These are phyloP conservation scores for Platycercus adscitus DNA, from an alignment of 2,113 vertebrate genomes.

Conservation along the genomic window DNA sequence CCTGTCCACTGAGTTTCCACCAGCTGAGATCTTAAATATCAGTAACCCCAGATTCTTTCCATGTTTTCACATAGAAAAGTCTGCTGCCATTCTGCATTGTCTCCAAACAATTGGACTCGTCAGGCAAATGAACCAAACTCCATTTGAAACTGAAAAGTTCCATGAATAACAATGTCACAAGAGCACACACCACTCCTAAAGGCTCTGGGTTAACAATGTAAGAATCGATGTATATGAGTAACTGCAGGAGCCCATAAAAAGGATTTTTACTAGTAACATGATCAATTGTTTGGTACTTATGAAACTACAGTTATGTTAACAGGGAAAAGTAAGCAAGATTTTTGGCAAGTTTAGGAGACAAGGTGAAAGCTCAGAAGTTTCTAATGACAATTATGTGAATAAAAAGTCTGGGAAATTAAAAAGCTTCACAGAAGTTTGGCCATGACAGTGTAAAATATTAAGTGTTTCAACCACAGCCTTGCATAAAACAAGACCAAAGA, in stretches of 20 bases:
- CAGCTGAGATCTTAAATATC: conserved; percentile 1
- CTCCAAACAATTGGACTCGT: conserved; percentile 30
- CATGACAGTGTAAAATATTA: conserved; percentile 32
- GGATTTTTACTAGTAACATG: not conserved
- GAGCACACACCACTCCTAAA: not conserved
- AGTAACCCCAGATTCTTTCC: conserved; percentile 4
- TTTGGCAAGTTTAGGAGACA: conserved; percentile 42
- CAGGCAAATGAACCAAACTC: conserved; percentile 10
- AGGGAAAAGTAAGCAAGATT: not conserved
- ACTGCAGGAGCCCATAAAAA: not conserved
- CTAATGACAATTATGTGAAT: not conserved
- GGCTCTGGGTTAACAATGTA: not conserved
- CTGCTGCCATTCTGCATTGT: conserved; percentile 35
- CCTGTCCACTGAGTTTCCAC: not conserved
- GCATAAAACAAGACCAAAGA: conserved; percentile 50
- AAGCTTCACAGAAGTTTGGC: conserved; percentile 47
- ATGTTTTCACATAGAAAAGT: conserved; percentile 18
- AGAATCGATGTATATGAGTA: not conserved
- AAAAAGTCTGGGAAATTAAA: conserved; percentile 54
- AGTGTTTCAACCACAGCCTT: conserved; percentile 50
- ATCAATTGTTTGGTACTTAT: conserved; percentile 26
- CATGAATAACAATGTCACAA: conserved; percentile 14
- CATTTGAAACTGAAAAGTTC: conserved; percentile 29
- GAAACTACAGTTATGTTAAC: conserved; percentile 1
- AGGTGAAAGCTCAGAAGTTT: conserved; percentile 46